phyloP scores from a whole-genome alignment of 1,140 invertebrate genomes.

The Grapholita molesta region DNA sequence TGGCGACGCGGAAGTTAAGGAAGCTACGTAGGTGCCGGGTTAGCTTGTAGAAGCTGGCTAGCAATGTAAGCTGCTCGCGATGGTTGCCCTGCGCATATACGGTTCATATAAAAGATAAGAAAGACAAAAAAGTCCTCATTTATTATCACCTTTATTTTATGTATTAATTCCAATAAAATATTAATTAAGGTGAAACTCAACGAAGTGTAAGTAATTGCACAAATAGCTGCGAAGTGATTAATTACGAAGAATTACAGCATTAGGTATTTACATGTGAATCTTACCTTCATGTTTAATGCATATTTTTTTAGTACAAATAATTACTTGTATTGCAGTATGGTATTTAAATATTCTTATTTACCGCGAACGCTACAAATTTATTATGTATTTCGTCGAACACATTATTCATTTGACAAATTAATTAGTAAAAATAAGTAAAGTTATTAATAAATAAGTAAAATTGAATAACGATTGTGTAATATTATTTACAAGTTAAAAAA shows the following conservation, averaged over 20 bases:
- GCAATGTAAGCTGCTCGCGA: slow-evolving; percentile 92
- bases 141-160: no score
- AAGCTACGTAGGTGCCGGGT: slow-evolving; percentile 93
- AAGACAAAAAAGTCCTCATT: no score
- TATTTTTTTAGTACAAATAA: no score
- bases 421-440: no score
- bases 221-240: no score
- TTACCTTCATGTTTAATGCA: no score
- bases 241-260: no score
- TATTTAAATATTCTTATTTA: neutral
- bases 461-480: neutral
- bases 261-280: no score
- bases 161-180: no score
- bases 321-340: slow-evolving; percentile 4
- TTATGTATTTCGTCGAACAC: neutral
- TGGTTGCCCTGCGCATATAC: slow-evolving; percentile 85
- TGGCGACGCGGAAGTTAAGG: slow-evolving; percentile 93
- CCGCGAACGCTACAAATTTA: neutral
- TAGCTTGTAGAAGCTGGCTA: slow-evolving; percentile 94
- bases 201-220: no score
- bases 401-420: neutral
- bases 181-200: no score
- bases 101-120: slow-evolving; percentile 21
- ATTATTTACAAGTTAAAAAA: neutral
- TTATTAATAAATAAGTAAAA: neutral